Conservation (phyloP, 2,113 vertebrate species). For the Phalacrocorax carbo region DNA sequence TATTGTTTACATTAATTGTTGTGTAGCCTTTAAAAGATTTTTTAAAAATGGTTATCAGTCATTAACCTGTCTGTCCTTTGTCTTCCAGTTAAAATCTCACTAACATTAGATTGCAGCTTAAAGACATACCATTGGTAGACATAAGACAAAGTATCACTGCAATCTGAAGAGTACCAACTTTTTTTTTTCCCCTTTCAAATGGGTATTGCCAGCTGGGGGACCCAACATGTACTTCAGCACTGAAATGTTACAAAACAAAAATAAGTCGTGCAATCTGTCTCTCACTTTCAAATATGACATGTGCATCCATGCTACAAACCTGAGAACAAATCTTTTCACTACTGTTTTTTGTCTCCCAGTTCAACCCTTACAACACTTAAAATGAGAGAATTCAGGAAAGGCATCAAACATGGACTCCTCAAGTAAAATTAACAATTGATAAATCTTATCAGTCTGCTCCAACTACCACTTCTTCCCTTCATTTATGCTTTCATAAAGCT, state of each 20-base stretch:
- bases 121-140: neutral
- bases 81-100: slow-evolving; percentile 52
- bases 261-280: neutral
- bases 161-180: neutral
- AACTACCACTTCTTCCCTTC: neutral
- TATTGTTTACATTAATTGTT: slow-evolving; percentile 37
- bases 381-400: neutral
- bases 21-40: slow-evolving; percentile 15
- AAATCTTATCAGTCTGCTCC: slow-evolving; percentile 3
- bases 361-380: neutral
- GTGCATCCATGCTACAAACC: neutral
- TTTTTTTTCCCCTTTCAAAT: neutral
- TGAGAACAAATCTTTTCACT: neutral
- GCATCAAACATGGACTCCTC: neutral
- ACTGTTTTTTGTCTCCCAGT: neutral
- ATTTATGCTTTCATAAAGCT: neutral
- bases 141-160: neutral
- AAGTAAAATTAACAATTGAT: neutral
- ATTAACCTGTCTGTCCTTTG: neutral
- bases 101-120: neutral
- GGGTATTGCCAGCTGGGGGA: neutral
- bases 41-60: neutral
- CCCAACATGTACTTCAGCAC: neutral
- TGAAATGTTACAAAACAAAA: neutral
- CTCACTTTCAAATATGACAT: neutral